These are phyloP conservation scores for Pomatostomus ruficeps DNA, from an alignment of 2,113 vertebrate species.

Conservation along the genomic window DNA sequence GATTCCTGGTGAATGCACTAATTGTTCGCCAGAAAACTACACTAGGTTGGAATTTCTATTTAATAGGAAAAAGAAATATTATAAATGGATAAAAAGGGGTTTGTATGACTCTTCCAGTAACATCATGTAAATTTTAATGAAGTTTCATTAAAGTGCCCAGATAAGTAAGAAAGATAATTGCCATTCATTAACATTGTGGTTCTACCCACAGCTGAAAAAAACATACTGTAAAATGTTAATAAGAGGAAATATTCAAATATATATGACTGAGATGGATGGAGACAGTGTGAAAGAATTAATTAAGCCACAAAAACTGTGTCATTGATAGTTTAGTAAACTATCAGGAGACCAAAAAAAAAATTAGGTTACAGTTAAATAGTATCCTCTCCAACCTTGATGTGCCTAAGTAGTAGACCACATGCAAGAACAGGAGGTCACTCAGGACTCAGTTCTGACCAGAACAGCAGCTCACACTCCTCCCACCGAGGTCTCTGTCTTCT, in stretches of 20 bases:
- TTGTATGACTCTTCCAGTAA: not conserved
- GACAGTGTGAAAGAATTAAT: constrained; percentile 24
- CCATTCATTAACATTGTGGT: constrained; percentile 33
- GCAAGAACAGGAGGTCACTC: constrained; percentile 16
- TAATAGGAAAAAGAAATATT: not conserved
- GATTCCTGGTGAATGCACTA: not conserved
- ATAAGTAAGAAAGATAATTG: constrained; percentile 45
- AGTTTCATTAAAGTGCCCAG: constrained; percentile 42
- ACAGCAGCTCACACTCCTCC: constrained; percentile 11
- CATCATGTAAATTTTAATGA: constrained; percentile 38
- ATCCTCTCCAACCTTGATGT: constrained; percentile 37
- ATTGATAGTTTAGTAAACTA: not conserved
- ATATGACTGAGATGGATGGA: not conserved
- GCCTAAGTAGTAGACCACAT: not conserved
- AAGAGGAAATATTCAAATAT: constrained; percentile 30
- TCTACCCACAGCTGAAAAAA: constrained; percentile 55
- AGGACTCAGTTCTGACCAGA: not conserved
- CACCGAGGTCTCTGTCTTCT: not conserved
- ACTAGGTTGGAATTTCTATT: not conserved
- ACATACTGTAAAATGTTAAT: constrained; percentile 35
- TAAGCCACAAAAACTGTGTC: not conserved
- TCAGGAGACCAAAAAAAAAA: not conserved
- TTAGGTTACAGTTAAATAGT: not conserved
- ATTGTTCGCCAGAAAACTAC: not conserved
- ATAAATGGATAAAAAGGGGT: not conserved